Evolutionary conservation across 2,113 vertebrate genomes (phyloP).

Genomic region (Rallus limicola): DNA sequence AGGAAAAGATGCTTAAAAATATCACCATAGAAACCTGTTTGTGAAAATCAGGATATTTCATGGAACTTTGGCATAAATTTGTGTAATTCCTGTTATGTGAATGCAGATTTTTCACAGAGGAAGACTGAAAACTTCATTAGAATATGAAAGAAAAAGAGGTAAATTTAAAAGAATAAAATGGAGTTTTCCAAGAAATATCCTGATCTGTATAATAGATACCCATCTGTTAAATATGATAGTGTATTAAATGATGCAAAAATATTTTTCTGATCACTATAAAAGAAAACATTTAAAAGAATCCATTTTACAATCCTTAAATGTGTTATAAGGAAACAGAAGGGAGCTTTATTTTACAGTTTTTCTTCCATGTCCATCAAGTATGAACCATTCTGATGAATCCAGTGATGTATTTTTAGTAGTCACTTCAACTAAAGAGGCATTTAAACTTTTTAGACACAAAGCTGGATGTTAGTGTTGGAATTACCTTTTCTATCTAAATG

Average conservation of each 20-base stretch:
- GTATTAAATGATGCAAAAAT: background rate
- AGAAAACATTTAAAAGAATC: background rate
- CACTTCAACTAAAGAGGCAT: background rate
- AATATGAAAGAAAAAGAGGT: background rate
- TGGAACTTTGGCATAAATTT: slow-evolving; percentile 17
- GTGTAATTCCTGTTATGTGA: background rate
- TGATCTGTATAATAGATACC: background rate
- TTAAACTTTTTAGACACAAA: background rate
- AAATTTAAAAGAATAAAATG: background rate
- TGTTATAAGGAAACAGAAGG: background rate
- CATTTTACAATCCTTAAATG: background rate
- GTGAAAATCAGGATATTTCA: background rate
- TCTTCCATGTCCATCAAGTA: background rate
- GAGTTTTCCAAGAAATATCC: background rate
- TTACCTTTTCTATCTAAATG: background rate
- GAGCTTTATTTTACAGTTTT: background rate
- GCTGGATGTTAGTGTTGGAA: background rate
- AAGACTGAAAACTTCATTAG: background rate
- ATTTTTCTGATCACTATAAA: background rate
- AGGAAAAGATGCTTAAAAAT: slow-evolving; percentile 27
- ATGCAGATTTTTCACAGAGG: background rate
- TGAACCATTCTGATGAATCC: background rate
- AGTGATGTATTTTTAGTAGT: background rate
- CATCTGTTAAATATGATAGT: background rate
- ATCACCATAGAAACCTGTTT: slow-evolving; percentile 30